Conservation (phyloP, 2,797 vertebrate genomes). For the Prionace glauca region DNA sequence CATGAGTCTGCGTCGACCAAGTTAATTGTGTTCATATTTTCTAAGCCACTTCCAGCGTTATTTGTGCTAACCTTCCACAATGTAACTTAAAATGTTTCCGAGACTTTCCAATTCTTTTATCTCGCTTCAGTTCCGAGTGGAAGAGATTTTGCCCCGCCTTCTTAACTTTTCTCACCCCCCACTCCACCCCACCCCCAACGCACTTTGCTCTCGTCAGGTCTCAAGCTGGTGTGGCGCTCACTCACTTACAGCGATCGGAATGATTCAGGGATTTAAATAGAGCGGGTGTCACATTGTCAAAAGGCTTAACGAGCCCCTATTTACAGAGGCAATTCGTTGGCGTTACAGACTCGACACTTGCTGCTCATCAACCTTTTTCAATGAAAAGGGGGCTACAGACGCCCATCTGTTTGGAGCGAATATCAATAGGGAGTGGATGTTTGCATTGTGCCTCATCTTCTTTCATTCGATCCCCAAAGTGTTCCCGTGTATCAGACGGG, state of each 20-base stretch:
- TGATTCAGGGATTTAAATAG: no score
- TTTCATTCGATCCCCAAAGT: constrained; percentile 58
- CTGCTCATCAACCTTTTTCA: constrained; percentile 49
- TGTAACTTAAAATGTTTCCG: not conserved
- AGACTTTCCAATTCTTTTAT: not conserved
- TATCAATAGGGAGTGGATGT: constrained; percentile 56
- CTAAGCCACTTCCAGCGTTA: not conserved
- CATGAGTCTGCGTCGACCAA: not conserved
- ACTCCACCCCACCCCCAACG: no score
- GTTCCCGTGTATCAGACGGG: constrained; percentile 58
- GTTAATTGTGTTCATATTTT: not conserved
- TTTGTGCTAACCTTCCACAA: not conserved
- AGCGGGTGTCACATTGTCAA: constrained; percentile 47
- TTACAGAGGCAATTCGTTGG: constrained; percentile 48
- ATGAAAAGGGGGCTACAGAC: constrained; percentile 52
- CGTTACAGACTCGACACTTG: constrained; percentile 48
- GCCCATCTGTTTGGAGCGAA: constrained; percentile 63
- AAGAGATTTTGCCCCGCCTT: no score
- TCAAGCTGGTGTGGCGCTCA: not conserved
- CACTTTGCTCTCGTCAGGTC: not conserved
- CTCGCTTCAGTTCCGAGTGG: not conserved
- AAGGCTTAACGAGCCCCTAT: constrained; percentile 51
- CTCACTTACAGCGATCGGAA: no score
- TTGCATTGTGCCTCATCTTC: constrained; percentile 52
- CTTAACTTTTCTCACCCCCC: not conserved